Conservation (phyloP, 1,140 invertebrate genomes). For the Dendrolimus kikuchii region DNA sequence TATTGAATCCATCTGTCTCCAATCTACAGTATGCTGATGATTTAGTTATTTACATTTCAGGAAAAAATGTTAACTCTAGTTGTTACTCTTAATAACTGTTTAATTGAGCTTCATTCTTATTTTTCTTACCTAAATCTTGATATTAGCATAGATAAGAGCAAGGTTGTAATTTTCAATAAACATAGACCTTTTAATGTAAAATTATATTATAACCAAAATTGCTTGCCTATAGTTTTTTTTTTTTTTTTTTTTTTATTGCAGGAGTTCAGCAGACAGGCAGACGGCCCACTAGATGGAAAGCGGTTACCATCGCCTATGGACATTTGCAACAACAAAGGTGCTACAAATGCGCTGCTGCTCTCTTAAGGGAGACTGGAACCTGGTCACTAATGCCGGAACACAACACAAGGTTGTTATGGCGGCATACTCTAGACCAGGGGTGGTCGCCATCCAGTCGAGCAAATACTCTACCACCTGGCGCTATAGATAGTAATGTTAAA, state of each 20-base stretch:
- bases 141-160: conserved; percentile 8
- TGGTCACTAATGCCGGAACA: too few species aligned
- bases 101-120: conserved; percentile 8
- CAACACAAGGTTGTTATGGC: too few species aligned
- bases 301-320: too few species aligned
- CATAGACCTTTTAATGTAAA: background rate
- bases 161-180: conserved; percentile 12
- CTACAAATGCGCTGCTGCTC: too few species aligned
- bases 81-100: conserved; percentile 4
- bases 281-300: too few species aligned
- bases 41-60: conserved; percentile 12
- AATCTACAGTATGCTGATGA: conserved; percentile 26
- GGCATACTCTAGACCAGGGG: too few species aligned
- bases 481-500: conserved; percentile 8
- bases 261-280: too few species aligned
- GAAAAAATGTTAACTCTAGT: background rate
- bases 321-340: too few species aligned
- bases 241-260: too few species aligned
- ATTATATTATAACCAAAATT: conserved; percentile 3
- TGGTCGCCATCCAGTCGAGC: too few species aligned
- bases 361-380: too few species aligned
- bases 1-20: conserved; percentile 11
- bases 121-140: conserved; percentile 12
- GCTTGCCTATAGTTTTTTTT: background rate
- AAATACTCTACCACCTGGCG: too few species aligned